Conservation (phyloP, 2,888 invertebrate species). For the Athalia circularis region DNA sequence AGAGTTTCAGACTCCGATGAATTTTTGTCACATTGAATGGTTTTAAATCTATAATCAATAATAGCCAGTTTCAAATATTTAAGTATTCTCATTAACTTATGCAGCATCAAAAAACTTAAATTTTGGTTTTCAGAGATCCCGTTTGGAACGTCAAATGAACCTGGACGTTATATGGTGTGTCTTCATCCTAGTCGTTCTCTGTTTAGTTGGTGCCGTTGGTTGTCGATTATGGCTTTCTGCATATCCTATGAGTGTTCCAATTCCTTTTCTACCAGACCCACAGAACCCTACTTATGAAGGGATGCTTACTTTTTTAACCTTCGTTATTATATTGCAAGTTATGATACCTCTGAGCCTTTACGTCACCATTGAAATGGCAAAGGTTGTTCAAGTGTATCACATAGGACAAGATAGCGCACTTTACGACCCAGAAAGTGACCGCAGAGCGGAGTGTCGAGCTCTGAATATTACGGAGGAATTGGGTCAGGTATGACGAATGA, state of each 20-base stretch:
- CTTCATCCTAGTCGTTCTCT: constrained; percentile 90
- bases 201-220: constrained; percentile 93
- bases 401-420: constrained; percentile 93
- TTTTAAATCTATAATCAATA: no score
- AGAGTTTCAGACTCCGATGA: no score
- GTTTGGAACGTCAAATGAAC: constrained; percentile 95
- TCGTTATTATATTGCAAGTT: constrained; percentile 95
- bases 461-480: constrained; percentile 98
- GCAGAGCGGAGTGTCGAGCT: constrained; percentile 91
- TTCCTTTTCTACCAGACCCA: constrained; percentile 82
- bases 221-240: constrained; percentile 90
- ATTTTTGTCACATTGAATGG: no score
- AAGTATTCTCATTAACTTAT: no score
- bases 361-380: constrained; percentile 97
- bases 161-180: constrained; percentile 98
- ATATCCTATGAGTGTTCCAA: constrained; percentile 74
- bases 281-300: constrained; percentile 83
- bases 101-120: background rate
- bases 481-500: constrained; percentile 83
- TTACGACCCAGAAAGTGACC: constrained; percentile 89
- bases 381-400: constrained; percentile 95
- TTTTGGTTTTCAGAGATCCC: constrained; percentile 84
- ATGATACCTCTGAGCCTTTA: constrained; percentile 98
- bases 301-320: constrained; percentile 94
- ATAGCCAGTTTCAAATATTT: no score